Conservation (phyloP, 2,113 vertebrate genomes). For the Daphoenositta chrysoptera region DNA sequence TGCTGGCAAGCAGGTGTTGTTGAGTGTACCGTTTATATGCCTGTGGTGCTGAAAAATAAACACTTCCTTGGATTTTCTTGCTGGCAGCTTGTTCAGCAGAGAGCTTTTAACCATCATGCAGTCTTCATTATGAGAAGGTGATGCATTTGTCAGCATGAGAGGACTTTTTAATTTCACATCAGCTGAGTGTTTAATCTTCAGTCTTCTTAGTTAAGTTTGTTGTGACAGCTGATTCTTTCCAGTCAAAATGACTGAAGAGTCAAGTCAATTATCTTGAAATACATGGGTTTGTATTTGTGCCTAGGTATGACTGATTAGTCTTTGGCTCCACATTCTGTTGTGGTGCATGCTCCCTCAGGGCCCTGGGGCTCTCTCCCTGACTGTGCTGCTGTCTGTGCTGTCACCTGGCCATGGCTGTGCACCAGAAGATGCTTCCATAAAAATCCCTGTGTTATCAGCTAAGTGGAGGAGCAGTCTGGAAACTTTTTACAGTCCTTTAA, state of each 20-base stretch:
- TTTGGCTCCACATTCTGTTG: background rate
- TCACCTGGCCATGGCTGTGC: background rate
- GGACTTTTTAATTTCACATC: background rate
- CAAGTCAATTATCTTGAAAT: background rate
- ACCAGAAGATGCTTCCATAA: background rate
- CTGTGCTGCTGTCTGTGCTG: background rate
- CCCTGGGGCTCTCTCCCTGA: background rate
- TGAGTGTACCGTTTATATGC: background rate
- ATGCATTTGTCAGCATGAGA: background rate
- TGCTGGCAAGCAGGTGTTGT: background rate
- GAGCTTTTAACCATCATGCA: background rate
- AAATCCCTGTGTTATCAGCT: background rate
- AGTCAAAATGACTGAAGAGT: background rate
- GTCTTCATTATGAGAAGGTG: background rate
- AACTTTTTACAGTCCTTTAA: background rate
- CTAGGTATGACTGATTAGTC: background rate
- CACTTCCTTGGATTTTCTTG: background rate
- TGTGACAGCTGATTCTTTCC: constrained; percentile 26
- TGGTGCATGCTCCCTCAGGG: background rate
- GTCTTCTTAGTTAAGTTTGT: background rate
- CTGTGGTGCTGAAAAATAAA: background rate
- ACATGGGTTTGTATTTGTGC: background rate
- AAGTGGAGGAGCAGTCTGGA: background rate
- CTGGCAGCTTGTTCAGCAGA: background rate
- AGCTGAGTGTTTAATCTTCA: background rate